Percentiles rank a stretch among this genome's conserved stretches.
phyloP scores from a whole-genome alignment of 2,888 invertebrate species.

The Zaprionus lineosus region DNA sequence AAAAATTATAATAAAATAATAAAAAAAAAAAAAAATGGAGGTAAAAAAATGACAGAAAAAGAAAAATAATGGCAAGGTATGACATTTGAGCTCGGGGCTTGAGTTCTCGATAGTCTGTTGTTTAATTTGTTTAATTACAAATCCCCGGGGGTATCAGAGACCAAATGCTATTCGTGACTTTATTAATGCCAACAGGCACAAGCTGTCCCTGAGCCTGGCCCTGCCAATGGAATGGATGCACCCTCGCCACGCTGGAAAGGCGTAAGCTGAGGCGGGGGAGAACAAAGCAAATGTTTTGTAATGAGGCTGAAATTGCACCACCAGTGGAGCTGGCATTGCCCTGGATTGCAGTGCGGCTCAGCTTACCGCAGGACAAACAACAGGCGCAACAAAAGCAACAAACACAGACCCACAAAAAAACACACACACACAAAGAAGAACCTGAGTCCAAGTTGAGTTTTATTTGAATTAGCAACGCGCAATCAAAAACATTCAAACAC shows the following conservation, averaged over 20 bases:
- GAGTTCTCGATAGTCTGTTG: slow-evolving; percentile 15
- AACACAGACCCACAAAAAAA: not conserved
- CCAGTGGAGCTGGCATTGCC: too few species aligned
- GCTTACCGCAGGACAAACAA: slow-evolving; percentile 45
- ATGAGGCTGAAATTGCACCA: slow-evolving; percentile 68
- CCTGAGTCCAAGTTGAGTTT: slow-evolving; percentile 49
- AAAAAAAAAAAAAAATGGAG: too few species aligned
- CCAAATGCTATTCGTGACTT: slow-evolving; percentile 43
- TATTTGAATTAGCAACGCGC: slow-evolving; percentile 77
- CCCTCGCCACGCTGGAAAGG: slow-evolving; percentile 34
- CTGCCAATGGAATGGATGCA: slow-evolving; percentile 59
- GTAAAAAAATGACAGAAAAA: too few species aligned
- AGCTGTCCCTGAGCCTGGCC: slow-evolving; percentile 70
- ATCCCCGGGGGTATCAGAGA: slow-evolving; percentile 46
- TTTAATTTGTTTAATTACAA: slow-evolving; percentile 72
- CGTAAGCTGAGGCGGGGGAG: slow-evolving; percentile 33
- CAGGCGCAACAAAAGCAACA: slow-evolving; percentile 22
- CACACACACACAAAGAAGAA: not conserved
- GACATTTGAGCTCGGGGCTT: not conserved
- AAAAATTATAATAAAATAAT: slow-evolving; percentile 15
- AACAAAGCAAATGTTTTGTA: slow-evolving; percentile 61
- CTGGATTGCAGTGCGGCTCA: slow-evolving; percentile 31
- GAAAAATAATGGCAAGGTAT: too few species aligned
- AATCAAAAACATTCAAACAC: slow-evolving; percentile 81
- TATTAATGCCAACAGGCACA: slow-evolving; percentile 61